phyloP scores from a whole-genome alignment of 2,888 invertebrate genomes.

The Julus scanicus region DNA sequence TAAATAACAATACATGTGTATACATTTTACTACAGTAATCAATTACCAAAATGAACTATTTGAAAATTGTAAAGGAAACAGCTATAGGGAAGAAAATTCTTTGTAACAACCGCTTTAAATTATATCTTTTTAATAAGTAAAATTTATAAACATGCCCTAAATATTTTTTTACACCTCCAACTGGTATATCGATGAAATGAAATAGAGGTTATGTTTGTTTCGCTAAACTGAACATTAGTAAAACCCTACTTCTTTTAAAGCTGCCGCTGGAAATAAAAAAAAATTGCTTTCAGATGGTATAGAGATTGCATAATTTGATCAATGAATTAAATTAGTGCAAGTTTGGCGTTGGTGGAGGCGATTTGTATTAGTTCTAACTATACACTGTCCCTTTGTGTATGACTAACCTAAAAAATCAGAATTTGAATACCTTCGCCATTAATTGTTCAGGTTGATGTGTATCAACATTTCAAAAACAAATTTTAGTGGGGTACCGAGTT shows the following conservation, averaged over 20 bases:
- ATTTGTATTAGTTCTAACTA: conserved; percentile 30
- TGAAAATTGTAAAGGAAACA: no score
- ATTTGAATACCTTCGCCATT: conserved; percentile 21
- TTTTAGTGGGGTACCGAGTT: neutral
- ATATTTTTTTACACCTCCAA: neutral
- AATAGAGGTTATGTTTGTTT: neutral
- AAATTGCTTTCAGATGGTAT: neutral
- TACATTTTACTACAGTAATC: no score
- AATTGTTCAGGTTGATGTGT: conserved; percentile 21
- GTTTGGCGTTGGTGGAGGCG: conserved; percentile 25
- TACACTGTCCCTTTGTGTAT: conserved; percentile 26
- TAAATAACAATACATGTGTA: no score
- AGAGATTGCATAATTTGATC: conserved; percentile 23
- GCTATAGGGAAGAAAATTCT: no score
- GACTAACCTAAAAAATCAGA: neutral
- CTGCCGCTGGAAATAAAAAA: neutral
- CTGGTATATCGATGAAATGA: neutral
- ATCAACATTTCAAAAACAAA: conserved; percentile 30
- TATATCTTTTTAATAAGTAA: neutral
- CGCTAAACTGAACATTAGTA: neutral
- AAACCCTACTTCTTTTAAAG: neutral
- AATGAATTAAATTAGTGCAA: conserved; percentile 17
- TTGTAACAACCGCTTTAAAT: no score
- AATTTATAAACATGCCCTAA: conserved; percentile 18
- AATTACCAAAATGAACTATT: no score